These are phyloP conservation scores for Muscicapa adusta DNA, from an alignment of 2,113 vertebrate genomes.

Conservation along the genomic window DNA sequence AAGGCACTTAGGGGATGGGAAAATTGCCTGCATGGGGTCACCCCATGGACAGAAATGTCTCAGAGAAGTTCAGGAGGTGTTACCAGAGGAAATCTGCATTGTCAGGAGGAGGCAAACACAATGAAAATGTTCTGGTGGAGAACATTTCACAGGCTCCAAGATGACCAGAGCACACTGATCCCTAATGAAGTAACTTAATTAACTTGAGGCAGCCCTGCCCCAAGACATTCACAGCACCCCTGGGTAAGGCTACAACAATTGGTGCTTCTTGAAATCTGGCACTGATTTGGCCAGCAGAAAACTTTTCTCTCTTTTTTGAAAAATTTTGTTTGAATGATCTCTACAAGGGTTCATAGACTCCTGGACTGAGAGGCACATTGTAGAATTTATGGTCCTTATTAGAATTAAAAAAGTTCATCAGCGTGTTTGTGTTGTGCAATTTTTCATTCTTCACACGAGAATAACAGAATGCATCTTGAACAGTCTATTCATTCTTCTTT, in stretches of 20 bases:
- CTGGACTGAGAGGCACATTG: conserved; percentile 23
- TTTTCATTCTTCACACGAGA: conserved; percentile 10
- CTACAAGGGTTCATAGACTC: conserved; percentile 62
- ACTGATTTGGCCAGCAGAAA: conserved; percentile 69
- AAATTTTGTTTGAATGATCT: conserved; percentile 21
- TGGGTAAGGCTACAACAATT: conserved; percentile 35
- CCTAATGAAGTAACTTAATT: neutral
- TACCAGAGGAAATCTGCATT: neutral
- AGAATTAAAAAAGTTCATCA: conserved; percentile 60
- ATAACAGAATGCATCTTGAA: neutral
- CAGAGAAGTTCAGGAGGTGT: neutral
- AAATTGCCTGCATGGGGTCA: neutral
- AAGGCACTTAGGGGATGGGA: neutral
- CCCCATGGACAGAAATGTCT: neutral
- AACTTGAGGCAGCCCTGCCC: conserved; percentile 37
- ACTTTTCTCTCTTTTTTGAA: neutral
- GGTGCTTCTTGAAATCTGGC: conserved; percentile 71
- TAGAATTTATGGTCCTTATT: conserved; percentile 65
- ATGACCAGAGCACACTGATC: neutral
- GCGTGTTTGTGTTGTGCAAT: conserved; percentile 28
- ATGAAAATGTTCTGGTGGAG: neutral
- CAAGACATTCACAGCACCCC: conserved; percentile 62
- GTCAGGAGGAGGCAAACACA: neutral
- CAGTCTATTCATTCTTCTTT: neutral
- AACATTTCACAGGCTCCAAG: neutral